phyloP scores from a whole-genome alignment of 2,113 vertebrate genomes.

The Plecotus auritus region DNA sequence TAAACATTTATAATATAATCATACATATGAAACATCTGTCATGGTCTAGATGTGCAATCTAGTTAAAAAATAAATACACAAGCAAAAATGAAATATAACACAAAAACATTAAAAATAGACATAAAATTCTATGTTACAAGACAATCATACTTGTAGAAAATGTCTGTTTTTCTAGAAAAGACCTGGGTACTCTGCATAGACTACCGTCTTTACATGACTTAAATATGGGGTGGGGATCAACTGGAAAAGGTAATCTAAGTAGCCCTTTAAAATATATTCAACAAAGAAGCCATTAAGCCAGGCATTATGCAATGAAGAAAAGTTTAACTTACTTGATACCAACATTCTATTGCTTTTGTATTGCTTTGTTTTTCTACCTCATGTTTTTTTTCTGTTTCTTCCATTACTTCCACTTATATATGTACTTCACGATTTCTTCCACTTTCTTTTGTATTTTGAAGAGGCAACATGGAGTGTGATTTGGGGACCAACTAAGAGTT shows the following conservation, averaged over 20 bases:
- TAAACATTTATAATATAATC: not conserved
- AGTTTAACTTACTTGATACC: not conserved
- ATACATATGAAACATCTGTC: not conserved
- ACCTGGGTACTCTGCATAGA: not conserved
- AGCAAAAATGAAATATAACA: not conserved
- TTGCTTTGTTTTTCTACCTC: not conserved
- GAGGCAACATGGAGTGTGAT: not conserved
- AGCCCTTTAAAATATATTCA: not conserved
- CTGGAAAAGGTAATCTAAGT: not conserved
- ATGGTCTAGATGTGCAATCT: not conserved
- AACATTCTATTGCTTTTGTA: not conserved
- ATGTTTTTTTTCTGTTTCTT: not conserved
- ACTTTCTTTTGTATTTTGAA: slow-evolving; percentile 13
- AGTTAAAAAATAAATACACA: not conserved
- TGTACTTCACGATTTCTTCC: not conserved
- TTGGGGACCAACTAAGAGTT: not conserved
- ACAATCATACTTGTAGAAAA: not conserved
- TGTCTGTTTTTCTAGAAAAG: not conserved
- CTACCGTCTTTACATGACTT: not conserved
- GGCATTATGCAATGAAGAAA: not conserved
- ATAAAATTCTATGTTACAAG: not conserved
- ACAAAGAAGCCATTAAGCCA: not conserved
- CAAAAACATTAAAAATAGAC: not conserved
- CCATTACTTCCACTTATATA: not conserved
- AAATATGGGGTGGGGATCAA: not conserved